Percentiles rank a stretch among this genome's conserved stretches.
Conservation (phyloP, 2,113 vertebrate species). For the Coregonus clupeaformis region DNA sequence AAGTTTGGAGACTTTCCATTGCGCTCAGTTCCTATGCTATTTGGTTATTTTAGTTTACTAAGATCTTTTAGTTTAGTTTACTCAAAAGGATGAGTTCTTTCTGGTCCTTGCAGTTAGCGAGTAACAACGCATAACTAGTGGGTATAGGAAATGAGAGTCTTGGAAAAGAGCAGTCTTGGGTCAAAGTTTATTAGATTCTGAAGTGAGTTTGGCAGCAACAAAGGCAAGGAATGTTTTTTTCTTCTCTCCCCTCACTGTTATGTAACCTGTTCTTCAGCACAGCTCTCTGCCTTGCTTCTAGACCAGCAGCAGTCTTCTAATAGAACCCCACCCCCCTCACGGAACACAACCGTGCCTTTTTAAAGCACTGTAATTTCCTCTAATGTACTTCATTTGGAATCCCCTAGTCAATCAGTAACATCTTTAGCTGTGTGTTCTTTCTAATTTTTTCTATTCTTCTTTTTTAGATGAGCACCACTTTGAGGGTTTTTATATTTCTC, state of each 20-base stretch:
- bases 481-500: conserved; percentile 34
- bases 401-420: conserved; percentile 62
- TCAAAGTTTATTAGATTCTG: conserved; percentile 69
- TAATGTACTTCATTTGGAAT: conserved; percentile 73
- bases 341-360: conserved; percentile 70
- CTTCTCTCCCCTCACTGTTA: conserved; percentile 57
- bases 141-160: conserved; percentile 56
- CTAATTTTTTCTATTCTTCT: conserved; percentile 26
- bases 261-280: conserved; percentile 62
- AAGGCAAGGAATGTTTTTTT: conserved; percentile 69
- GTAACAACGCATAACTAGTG: conserved; percentile 19
- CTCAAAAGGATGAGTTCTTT: conserved; percentile 57
- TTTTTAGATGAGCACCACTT: background rate
- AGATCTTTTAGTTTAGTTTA: conserved; percentile 46
- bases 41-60: conserved; percentile 47
- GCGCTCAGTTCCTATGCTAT: conserved; percentile 32
- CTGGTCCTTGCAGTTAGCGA: conserved; percentile 40
- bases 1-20: conserved; percentile 65
- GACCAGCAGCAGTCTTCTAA: conserved; percentile 58
- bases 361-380: conserved; percentile 72
- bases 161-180: conserved; percentile 62
- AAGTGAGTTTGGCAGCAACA: conserved; percentile 73
- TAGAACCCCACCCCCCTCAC: conserved; percentile 69
- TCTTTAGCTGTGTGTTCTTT: conserved; percentile 46
- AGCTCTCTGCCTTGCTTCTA: background rate